These are phyloP conservation scores for Limulus polyphemus DNA, from an alignment of 2,888 invertebrate species.

Conservation along the genomic window DNA sequence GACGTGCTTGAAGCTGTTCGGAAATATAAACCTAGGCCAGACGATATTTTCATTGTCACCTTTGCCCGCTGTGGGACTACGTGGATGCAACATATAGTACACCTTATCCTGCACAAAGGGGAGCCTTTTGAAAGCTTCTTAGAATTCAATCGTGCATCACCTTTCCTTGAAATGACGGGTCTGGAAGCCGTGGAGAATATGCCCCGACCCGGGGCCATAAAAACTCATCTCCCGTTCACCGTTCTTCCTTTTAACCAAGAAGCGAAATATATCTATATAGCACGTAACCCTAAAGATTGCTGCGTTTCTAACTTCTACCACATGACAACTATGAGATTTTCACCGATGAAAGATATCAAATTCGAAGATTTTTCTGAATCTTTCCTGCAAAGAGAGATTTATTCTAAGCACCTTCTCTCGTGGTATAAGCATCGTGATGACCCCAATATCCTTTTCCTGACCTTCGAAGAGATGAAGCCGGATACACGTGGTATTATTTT, in stretches of 20 bases:
- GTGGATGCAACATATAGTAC: slow-evolving; percentile 12
- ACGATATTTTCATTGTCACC: background rate
- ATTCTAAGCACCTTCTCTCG: too few species aligned
- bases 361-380: too few species aligned
- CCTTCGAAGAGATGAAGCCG: too few species aligned
- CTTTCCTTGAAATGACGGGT: slow-evolving; percentile 1
- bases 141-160: background rate
- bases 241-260: slow-evolving; percentile 13
- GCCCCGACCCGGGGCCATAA: background rate
- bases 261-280: slow-evolving; percentile 34
- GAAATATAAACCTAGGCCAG: background rate
- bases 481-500: too few species aligned
- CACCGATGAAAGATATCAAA: too few species aligned
- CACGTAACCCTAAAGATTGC: slow-evolving; percentile 40
- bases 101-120: slow-evolving; percentile 17
- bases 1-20: too few species aligned
- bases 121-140: slow-evolving; percentile 7
- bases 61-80: background rate
- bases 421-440: too few species aligned
- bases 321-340: slow-evolving; percentile 1
- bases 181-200: slow-evolving; percentile 1
- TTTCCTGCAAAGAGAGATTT: too few species aligned
- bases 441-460: too few species aligned
- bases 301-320: slow-evolving; percentile 38
- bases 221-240: slow-evolving; percentile 30